Conservation (phyloP, 2,888 invertebrate species). For the Lasioglossum zephyrum region DNA sequence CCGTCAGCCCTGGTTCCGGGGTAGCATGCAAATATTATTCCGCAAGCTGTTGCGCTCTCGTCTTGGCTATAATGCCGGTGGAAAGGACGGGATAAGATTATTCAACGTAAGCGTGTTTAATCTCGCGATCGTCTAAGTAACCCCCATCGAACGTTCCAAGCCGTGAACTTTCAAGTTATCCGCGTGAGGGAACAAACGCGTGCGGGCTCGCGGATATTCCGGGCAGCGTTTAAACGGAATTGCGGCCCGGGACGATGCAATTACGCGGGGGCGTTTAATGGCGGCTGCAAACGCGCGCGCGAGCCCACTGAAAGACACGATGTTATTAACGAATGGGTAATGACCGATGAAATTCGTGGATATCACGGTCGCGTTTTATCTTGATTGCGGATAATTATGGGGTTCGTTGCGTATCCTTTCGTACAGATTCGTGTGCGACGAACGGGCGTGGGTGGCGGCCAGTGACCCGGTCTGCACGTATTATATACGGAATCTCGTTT, state of each 20-base stretch:
- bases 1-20: constrained; percentile 2
- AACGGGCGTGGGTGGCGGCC: constrained; percentile 26
- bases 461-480: background rate
- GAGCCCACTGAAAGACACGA: constrained; percentile 41
- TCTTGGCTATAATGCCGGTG: constrained; percentile 12
- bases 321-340: constrained; percentile 56
- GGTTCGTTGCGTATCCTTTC: background rate
- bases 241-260: constrained; percentile 33
- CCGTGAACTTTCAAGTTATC: constrained; percentile 47
- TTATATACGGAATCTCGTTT: background rate
- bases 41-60: constrained; percentile 6
- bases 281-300: constrained; percentile 22
- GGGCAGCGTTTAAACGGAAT: constrained; percentile 26
- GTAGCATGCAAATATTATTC: constrained; percentile 39
- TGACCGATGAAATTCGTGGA: constrained; percentile 45
- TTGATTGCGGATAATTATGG: constrained; percentile 46
- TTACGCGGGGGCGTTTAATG: constrained; percentile 58
- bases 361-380: constrained; percentile 40
- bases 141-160: constrained; percentile 25
- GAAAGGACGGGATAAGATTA: constrained; percentile 50
- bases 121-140: constrained; percentile 45
- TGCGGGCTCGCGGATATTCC: constrained; percentile 24
- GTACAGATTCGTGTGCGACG: background rate
- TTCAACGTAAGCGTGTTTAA: constrained; percentile 57
- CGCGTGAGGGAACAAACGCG: constrained; percentile 28